Base-by-base conservation (phyloP, 1,140 invertebrate genomes). In the Bombus consobrinus region DNA sequence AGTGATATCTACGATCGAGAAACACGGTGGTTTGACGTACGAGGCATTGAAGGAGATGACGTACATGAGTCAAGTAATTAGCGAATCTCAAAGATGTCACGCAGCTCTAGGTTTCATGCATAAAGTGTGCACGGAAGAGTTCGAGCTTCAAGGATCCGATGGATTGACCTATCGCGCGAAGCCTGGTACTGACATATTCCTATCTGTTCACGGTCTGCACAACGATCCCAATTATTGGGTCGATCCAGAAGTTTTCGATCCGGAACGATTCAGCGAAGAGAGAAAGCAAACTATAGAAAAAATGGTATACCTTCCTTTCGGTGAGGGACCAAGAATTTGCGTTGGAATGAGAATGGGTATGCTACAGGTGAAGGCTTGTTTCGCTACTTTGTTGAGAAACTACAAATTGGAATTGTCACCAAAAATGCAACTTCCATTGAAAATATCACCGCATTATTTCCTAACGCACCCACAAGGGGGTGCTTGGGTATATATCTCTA, bases 161-260 rank as follows among this genome's bases (percentile, higher is more conserved):
- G 93, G 92, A 4, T 2, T 91, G 0, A 77, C 69, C 13, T 89
- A 75, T 62, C 10, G n/a, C 15, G 37, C 92, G 0, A 81, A 92
- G 25, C 86, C 92, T 18, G 91, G 82, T 8, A 83, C 47, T 0
- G 59, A 86, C 3, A 92, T 96, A 6, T 74, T 87, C 15, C 91
- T 96, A 41, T 93, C 96, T 0, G 77, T 95, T 0, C 88, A 90
- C 34, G 94, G 91, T 1, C 53, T 97, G 9, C 96, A 97, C 75
- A 91, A 22, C n/a, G 88, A 68, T 85, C 91, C 69, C 3, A 69
- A 71, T 10, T 82, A 75, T 28, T 82, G 83, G 93, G 93, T 95
- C 6, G 94, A 97, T 62, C 97, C 97, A 4, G 95, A 96, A 12
- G 90, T 91, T 25, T 98, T 97, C 91, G 94, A 97, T 92, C 97